phyloP scores from a whole-genome alignment of 2,888 invertebrate genomes.

The Caenorhabditis imperialis region DNA sequence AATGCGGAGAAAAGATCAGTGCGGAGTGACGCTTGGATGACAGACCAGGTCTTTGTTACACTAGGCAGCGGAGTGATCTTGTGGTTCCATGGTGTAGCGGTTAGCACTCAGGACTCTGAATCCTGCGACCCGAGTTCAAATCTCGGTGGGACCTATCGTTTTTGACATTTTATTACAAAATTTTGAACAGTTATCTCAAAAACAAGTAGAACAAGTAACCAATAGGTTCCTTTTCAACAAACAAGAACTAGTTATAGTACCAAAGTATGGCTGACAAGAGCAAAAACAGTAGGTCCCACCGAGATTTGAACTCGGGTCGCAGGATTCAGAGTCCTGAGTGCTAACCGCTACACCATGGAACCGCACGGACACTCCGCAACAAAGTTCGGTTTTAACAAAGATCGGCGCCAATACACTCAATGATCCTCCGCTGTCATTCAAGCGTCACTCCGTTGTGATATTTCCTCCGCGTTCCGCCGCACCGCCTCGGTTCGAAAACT shows the following conservation, averaged over 20 bases:
- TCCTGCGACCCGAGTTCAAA: constrained; percentile 70
- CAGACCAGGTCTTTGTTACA: background rate
- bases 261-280: too few relatives aligned
- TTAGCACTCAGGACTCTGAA: constrained; percentile 71
- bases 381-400: background rate
- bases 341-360: constrained; percentile 64
- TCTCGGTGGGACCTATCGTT: constrained; percentile 67
- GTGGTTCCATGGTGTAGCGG: constrained; percentile 69
- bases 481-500: too few relatives aligned
- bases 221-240: background rate
- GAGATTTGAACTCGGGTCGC: constrained; percentile 63
- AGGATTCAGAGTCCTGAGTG: constrained; percentile 64
- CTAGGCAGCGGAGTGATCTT: background rate
- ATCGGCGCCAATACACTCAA: too few relatives aligned
- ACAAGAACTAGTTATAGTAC: background rate
- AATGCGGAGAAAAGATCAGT: background rate
- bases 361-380: background rate
- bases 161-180: background rate
- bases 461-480: too few relatives aligned
- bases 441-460: too few relatives aligned
- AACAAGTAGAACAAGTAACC: background rate
- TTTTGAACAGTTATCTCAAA: background rate
- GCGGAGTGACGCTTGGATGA: background rate
- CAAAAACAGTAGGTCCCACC: constrained; percentile 55
- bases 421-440: background rate